These are phyloP conservation scores for Propithecus perrieri DNA, from an alignment of 2,797 vertebrate genomes.

Conservation along the genomic window DNA sequence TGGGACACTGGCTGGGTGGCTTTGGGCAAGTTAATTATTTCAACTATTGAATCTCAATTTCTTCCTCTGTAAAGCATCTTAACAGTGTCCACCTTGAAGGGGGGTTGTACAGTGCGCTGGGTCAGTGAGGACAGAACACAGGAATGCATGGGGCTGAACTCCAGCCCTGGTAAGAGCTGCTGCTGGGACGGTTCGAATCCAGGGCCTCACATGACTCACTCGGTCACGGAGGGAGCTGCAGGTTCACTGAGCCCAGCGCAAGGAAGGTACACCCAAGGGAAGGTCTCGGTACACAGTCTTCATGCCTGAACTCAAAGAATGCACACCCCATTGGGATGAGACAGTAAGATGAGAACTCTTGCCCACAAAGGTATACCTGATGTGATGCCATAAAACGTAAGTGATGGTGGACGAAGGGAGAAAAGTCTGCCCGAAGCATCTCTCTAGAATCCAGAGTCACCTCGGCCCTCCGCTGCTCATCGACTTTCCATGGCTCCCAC, in stretches of 20 bases:
- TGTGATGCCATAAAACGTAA: accelerated
- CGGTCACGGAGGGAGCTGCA: not conserved
- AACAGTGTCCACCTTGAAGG: not conserved
- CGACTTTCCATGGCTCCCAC: accelerated
- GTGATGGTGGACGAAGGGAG: accelerated
- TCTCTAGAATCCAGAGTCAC: too few species aligned
- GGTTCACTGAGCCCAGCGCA: accelerated
- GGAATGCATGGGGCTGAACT: accelerated
- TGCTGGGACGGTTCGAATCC: accelerated
- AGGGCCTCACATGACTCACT: too few species aligned
- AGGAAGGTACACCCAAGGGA: too few species aligned
- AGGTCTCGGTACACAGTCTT: not conserved
- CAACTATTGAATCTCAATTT: not conserved
- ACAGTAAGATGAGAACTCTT: not conserved
- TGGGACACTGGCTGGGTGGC: not conserved
- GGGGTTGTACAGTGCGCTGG: accelerated
- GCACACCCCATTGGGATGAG: not conserved
- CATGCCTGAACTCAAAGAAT: not conserved
- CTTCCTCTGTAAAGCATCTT: not conserved
- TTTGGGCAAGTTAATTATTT: not conserved
- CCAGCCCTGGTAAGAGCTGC: accelerated
- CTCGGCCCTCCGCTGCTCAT: too few species aligned
- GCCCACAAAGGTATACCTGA: accelerated
- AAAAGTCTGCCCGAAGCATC: accelerated
- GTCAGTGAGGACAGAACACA: accelerated